Conservation (phyloP, 2,797 vertebrate species). For the Emydoidea blandingii region DNA sequence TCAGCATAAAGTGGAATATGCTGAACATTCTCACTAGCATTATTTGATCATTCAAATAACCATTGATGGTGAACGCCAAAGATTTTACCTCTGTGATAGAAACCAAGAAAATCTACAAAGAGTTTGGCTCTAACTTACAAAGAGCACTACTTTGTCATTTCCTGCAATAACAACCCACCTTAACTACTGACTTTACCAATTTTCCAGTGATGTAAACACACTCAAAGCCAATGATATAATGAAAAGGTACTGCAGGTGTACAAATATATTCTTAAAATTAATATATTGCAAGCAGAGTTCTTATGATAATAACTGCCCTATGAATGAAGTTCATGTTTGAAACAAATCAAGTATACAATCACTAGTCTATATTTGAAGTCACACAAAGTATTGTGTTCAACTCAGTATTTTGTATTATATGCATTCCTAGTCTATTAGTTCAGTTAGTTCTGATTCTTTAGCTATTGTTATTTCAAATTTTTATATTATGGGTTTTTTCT, state of each 20-base stretch:
- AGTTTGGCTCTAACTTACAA: background rate
- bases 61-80: background rate
- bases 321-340: background rate
- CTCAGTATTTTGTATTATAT: slow-evolving; percentile 22
- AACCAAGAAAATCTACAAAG: background rate
- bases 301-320: background rate
- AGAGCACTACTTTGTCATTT: background rate
- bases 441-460: slow-evolving; percentile 4
- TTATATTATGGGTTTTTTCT: background rate
- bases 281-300: background rate
- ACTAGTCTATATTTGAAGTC: background rate
- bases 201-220: background rate
- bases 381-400: background rate
- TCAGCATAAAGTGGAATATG: background rate
- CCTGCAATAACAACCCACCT: background rate
- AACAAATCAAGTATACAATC: background rate
- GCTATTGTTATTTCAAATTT: background rate
- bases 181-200: background rate
- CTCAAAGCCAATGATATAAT: background rate
- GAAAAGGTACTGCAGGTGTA: background rate
- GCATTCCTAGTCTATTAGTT: slow-evolving; percentile 3
- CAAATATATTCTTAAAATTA: background rate
- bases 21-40: slow-evolving; percentile 40
- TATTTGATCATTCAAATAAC: background rate
- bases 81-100: background rate